A percentile compares a stretch with the other conserved stretches of the same genome.
Evolutionary conservation across 2,888 invertebrate genomes (phyloP).

Genomic region (Anthophora plumipes): DNA sequence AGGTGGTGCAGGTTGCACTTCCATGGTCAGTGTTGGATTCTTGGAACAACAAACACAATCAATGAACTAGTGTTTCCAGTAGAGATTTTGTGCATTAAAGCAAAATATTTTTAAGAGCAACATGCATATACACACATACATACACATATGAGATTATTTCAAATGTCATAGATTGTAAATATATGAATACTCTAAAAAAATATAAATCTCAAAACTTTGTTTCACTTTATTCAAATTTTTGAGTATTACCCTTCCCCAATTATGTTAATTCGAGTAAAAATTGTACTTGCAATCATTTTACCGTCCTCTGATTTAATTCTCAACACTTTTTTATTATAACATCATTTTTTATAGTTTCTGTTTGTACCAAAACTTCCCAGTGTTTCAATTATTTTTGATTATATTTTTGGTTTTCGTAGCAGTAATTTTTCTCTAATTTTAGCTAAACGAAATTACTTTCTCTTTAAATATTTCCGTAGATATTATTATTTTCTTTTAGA

Average conservation of each 20-base stretch:
- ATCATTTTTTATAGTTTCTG: not conserved
- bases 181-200: not conserved
- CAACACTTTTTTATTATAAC: not conserved
- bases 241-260: not conserved
- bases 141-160: slow-evolving; percentile 47
- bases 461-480: not conserved
- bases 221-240: not conserved
- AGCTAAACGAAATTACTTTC: not conserved
- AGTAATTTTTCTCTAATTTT: not conserved
- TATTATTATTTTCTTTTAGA: not conserved
- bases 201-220: not conserved
- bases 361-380: slow-evolving; percentile 17
- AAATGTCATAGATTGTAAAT: slow-evolving; percentile 6
- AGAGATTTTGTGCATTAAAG: slow-evolving; percentile 45
- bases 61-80: slow-evolving; percentile 49
- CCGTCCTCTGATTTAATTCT: not conserved
- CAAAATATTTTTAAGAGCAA: slow-evolving; percentile 31
- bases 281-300: not conserved
- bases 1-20: slow-evolving; percentile 82
- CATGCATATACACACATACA: slow-evolving; percentile 58
- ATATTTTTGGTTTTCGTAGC: not conserved
- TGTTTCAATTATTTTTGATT: not conserved
- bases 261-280: not conserved
- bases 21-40: slow-evolving; percentile 81
- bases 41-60: slow-evolving; percentile 78